These are phyloP conservation scores for Merodon equestris DNA, from an alignment of 2,888 invertebrate genomes.

Conservation along the genomic window DNA sequence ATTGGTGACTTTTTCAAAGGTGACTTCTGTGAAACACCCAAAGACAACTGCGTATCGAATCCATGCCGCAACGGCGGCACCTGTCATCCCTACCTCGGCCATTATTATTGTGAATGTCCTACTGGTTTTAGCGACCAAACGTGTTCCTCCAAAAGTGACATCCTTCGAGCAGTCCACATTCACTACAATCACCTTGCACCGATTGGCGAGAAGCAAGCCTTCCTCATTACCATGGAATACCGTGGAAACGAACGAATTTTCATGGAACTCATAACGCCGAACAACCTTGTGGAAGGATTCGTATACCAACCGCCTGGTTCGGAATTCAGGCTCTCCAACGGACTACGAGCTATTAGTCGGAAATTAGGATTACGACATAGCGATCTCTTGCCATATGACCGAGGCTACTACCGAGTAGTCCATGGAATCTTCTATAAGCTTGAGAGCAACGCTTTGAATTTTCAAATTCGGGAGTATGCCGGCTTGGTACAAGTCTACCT, in stretches of 20 bases:
- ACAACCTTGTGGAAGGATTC: conserved; percentile 68
- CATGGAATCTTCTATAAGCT: conserved; percentile 64
- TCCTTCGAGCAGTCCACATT: conserved; percentile 61
- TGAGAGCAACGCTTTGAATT: conserved; percentile 51
- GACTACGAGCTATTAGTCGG: conserved; percentile 51
- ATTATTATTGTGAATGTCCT: conserved; percentile 65
- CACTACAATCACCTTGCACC: conserved; percentile 70
- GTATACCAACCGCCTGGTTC: conserved; percentile 17
- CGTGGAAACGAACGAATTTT: conserved; percentile 48
- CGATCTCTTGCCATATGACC: conserved; percentile 64
- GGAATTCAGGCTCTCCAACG: conserved; percentile 26
- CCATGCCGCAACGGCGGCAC: conserved; percentile 70
- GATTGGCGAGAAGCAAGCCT: conserved; percentile 49
- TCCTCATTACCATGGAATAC: conserved; percentile 54
- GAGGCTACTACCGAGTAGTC: conserved; percentile 68
- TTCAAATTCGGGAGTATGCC: conserved; percentile 31
- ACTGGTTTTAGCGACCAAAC: conserved; percentile 51
- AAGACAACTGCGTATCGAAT: conserved; percentile 63
- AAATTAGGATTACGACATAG: conserved; percentile 54
- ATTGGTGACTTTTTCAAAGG: conserved; percentile 67
- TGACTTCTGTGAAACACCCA: conserved; percentile 43
- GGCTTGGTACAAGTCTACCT: conserved; percentile 26
- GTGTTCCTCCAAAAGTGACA: conserved; percentile 53
- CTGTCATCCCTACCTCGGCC: conserved; percentile 65
- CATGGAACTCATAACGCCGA: conserved; percentile 61